Evolutionary conservation across 1,140 invertebrate genomes (phyloP).

Genomic region (Formica exsecta): DNA sequence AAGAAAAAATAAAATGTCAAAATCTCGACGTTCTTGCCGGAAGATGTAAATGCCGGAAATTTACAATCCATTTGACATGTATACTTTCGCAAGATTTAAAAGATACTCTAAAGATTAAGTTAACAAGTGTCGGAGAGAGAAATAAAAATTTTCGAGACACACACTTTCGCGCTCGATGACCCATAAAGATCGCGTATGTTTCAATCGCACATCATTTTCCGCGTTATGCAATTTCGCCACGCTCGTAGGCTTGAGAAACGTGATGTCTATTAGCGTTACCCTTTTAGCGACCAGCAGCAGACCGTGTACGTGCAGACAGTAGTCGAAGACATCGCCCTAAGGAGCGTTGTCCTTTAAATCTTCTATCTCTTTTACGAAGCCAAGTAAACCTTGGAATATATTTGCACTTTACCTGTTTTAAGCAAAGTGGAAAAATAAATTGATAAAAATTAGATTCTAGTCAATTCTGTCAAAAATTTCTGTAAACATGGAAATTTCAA

Average conservation of each 20-base stretch:
- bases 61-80: constrained; percentile 12
- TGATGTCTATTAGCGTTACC: constrained; percentile 25
- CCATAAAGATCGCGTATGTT: constrained; percentile 36
- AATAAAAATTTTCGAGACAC: constrained; percentile 10
- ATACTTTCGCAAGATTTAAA: not conserved
- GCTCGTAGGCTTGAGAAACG: not conserved
- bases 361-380: not conserved
- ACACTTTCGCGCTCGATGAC: not conserved
- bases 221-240: constrained; percentile 54
- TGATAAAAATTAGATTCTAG: not conserved
- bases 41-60: constrained; percentile 16
- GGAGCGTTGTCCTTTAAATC: not conserved
- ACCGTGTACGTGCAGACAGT: not conserved
- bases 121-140: not conserved
- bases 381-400: not conserved
- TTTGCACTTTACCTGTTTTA: not conserved
- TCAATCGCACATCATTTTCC: constrained; percentile 53
- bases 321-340: not conserved
- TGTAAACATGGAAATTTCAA: not conserved
- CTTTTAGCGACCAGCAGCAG: constrained; percentile 3
- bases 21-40: not conserved
- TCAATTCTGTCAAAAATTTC: not conserved
- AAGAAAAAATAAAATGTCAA: constrained; percentile 39
- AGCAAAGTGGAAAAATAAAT: not conserved
- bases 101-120: constrained; percentile 29